phyloP scores from a whole-genome alignment of 2,797 vertebrate species.

The Enteromius radiatus region DNA sequence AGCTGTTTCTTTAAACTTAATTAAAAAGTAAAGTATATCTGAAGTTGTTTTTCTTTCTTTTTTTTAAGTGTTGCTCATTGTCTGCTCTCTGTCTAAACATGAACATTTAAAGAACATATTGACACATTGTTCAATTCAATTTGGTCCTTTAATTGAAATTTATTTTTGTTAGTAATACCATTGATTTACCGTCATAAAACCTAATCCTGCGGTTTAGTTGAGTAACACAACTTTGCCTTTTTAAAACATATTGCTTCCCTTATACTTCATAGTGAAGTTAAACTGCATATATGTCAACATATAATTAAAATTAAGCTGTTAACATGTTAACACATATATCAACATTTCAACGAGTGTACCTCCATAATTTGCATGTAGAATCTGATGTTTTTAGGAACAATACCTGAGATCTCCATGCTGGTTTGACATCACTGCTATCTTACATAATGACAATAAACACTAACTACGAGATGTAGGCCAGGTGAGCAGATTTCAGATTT shows the following conservation, averaged over 20 bases:
- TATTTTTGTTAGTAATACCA: too few relatives aligned
- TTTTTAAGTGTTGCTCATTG: too few relatives aligned
- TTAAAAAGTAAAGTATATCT: too few relatives aligned
- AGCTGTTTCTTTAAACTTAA: too few relatives aligned
- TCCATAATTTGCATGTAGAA: neutral
- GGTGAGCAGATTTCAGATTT: neutral
- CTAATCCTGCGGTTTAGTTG: too few relatives aligned
- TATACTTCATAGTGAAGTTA: neutral
- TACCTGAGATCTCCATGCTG: neutral
- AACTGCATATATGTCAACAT: neutral
- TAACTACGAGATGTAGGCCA: neutral
- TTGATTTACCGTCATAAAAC: too few relatives aligned
- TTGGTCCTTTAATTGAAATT: too few relatives aligned
- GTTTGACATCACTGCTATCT: neutral
- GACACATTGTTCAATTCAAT: too few relatives aligned
- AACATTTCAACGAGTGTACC: neutral
- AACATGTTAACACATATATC: neutral
- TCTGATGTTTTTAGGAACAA: neutral
- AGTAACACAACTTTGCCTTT: too few relatives aligned
- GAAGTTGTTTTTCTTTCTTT: too few relatives aligned
- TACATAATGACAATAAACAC: neutral
- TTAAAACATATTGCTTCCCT: neutral
- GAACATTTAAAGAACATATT: too few relatives aligned
- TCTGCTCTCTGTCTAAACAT: too few relatives aligned
- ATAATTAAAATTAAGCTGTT: neutral